Evolutionary conservation across 2,113 vertebrate species (phyloP), one percentile per base, ranked within the genome.

Genomic region (Scomber scombrus): DNA sequence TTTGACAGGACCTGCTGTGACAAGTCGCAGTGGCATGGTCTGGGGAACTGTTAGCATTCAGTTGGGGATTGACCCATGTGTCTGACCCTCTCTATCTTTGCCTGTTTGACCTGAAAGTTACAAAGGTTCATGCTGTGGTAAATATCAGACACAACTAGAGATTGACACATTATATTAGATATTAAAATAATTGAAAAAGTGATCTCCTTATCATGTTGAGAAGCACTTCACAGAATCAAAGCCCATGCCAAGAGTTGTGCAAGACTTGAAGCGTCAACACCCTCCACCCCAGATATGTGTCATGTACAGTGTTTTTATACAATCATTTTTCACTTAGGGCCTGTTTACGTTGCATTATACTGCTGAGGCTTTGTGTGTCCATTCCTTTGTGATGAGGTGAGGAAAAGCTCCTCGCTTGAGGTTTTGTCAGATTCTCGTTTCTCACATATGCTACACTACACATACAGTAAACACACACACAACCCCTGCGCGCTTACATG

Each of bases 1-100:
- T 75, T 67, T 57, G 68, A 58, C 58, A 64, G 47, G 62, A 85
- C 85, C 78, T 86, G 88, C 86, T 88, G 77, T 75, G 64, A 91
- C 91, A 91, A 87, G 87, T 84, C 69, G 23, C 71, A 76, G 81
- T 64, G 65, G 50, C 67, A 72, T 62, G 51, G 43, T 29, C 68
- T 45, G 46, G 66, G 60, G 71, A 46, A 50, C 26, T 84, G 80
- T 85, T 71, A 82, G 78, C 77, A 58, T 74, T 64, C 52, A 80
- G 15, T 19, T 56, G 16, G n/a, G 71, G 26, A 68, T 68, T 77
- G 58, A 51, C 68, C 49, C 23, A 5, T 9, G 19, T 34, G 50
- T 49, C 55, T 21, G 57, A 65, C 18, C 29, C 46, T 26, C 1
- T 55, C 16, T 40, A 40, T 34, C 18, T 52, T 47, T 10, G 3